phyloP scores from a whole-genome alignment of 2,888 invertebrate species.

The Oscheius sp. region DNA sequence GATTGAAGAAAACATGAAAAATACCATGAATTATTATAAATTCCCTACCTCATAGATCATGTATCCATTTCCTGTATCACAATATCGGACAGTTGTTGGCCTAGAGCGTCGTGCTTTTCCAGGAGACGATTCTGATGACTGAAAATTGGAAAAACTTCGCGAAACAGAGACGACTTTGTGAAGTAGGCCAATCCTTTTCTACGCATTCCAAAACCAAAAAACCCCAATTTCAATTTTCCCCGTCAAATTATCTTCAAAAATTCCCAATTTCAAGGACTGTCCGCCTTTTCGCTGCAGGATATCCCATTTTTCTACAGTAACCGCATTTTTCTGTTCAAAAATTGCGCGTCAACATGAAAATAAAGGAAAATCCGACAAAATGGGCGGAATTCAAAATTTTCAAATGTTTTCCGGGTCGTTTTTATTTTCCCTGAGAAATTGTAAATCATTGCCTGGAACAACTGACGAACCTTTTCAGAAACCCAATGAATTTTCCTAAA shows the following conservation, averaged over 20 bases:
- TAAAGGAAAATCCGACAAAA: not conserved
- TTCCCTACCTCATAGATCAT: slow-evolving; percentile 57
- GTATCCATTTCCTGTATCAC: slow-evolving; percentile 59
- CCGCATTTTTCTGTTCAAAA: too few relatives aligned
- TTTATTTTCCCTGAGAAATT: not conserved
- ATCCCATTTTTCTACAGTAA: too few relatives aligned
- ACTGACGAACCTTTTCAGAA: not conserved
- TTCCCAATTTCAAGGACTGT: too few relatives aligned
- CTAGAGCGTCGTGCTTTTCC: slow-evolving; percentile 43
- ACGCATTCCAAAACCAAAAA: not conserved
- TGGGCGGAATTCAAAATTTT: not conserved
- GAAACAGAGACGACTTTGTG: not conserved
- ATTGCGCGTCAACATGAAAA: too few relatives aligned
- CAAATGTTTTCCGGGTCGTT: not conserved
- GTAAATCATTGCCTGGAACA: not conserved
- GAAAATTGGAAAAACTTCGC: not conserved
- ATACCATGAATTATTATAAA: not conserved
- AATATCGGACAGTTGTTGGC: slow-evolving; percentile 58
- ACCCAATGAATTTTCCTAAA: slow-evolving; percentile 14
- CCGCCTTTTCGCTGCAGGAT: too few relatives aligned
- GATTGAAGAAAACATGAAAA: not conserved
- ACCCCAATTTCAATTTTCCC: not conserved
- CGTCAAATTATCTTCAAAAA: not conserved
- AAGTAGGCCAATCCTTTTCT: not conserved
- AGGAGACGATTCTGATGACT: slow-evolving; percentile 11